Evolutionary conservation across 2,113 vertebrate species (phyloP).

Genomic region (Anoura caudifer): DNA sequence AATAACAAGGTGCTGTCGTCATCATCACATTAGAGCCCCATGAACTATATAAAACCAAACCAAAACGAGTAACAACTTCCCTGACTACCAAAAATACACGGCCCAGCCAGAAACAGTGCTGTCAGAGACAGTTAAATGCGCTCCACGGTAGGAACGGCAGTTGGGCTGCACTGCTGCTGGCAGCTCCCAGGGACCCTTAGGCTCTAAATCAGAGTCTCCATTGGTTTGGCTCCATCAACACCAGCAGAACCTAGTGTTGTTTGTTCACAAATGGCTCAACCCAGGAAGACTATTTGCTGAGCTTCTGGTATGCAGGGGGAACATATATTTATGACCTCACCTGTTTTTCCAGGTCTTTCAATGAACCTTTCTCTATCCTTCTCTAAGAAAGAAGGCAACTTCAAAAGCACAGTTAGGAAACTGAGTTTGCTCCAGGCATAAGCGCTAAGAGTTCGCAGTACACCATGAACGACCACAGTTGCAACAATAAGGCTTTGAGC

Average conservation of each 20-base stretch:
- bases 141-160: not conserved
- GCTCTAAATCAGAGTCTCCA: not conserved
- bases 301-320: not conserved
- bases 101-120: not conserved
- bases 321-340: not conserved
- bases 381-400: not conserved
- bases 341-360: not conserved
- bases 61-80: constrained; percentile 46
- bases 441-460: not conserved
- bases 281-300: not conserved
- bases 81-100: constrained; percentile 36
- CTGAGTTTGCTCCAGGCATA: not conserved
- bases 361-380: not conserved
- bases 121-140: not conserved
- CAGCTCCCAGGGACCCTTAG: not conserved
- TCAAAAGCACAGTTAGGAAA: not conserved
- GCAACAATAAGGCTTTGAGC: not conserved
- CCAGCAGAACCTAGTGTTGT: not conserved
- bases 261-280: not conserved
- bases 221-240: not conserved
- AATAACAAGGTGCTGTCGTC: constrained; percentile 22
- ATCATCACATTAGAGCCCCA: not conserved
- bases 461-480: not conserved
- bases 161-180: not conserved
- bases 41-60: constrained; percentile 42